phyloP scores from a whole-genome alignment of 2,888 invertebrate genomes.

The Kryphioiulus occultus region DNA sequence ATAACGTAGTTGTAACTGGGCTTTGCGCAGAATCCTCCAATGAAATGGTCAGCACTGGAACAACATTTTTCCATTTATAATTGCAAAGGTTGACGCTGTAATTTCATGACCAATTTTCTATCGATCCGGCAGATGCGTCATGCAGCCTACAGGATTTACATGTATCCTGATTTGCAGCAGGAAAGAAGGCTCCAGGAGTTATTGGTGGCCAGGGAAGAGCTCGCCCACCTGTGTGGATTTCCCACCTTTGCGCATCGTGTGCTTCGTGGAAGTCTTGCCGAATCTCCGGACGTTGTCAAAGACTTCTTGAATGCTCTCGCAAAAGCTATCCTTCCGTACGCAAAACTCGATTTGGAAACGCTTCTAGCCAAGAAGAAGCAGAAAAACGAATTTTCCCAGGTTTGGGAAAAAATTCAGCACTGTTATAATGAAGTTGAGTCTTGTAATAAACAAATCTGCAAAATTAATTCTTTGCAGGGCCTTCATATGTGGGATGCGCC shows the following conservation, averaged over 20 bases:
- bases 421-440: too few species aligned
- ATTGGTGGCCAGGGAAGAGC: constrained; percentile 75
- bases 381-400: constrained; percentile 45
- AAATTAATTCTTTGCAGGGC: constrained; percentile 54
- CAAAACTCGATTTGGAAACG: constrained; percentile 75
- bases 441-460: too few species aligned
- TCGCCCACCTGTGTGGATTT: constrained; percentile 91
- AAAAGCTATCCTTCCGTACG: constrained; percentile 73
- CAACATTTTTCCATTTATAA: neutral
- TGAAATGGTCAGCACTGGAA: constrained; percentile 67
- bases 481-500: constrained; percentile 83
- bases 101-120: neutral
- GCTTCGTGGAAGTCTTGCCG: constrained; percentile 84
- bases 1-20: constrained; percentile 78
- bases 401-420: neutral
- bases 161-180: constrained; percentile 79
- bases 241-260: constrained; percentile 87
- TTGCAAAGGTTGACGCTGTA: neutral
- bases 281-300: constrained; percentile 78
- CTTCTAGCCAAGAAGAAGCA: constrained; percentile 77
- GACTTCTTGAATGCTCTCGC: constrained; percentile 82
- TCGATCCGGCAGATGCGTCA: constrained; percentile 75
- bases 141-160: constrained; percentile 84
- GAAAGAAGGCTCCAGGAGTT: constrained; percentile 77
- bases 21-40: constrained; percentile 84